Conservation (phyloP, 2,113 vertebrate species). For the Chionodraco myersi region DNA sequence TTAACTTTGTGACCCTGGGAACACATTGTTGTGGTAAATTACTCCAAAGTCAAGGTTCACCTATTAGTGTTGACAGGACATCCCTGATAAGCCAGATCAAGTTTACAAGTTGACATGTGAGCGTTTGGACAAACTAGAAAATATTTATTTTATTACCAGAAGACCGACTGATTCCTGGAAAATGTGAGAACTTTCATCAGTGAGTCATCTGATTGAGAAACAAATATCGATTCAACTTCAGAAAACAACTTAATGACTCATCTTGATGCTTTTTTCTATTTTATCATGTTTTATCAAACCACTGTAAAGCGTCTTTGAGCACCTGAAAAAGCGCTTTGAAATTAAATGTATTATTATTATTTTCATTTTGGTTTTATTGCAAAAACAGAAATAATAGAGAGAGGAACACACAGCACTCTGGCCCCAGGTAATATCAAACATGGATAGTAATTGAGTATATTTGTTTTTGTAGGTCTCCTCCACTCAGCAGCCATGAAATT, state of each 20-base stretch:
- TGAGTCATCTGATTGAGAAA: constrained; percentile 34
- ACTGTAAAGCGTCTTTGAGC: no score
- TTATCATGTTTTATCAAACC: no score
- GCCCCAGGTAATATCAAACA: not conserved
- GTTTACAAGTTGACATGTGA: not conserved
- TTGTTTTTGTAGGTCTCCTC: constrained; percentile 47
- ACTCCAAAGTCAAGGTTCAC: constrained; percentile 6
- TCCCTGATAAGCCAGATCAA: constrained; percentile 3
- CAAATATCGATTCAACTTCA: not conserved
- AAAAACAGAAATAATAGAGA: not conserved
- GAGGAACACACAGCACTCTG: not conserved
- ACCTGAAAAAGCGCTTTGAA: no score
- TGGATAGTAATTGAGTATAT: not conserved
- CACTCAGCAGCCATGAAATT: constrained; percentile 79
- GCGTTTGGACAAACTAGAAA: not conserved
- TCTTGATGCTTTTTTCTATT: no score
- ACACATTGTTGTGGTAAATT: not conserved
- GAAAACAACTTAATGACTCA: not conserved
- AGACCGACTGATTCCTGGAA: constrained; percentile 2
- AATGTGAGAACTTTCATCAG: not conserved
- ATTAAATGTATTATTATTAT: no score
- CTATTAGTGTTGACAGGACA: not conserved
- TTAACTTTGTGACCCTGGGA: not conserved
- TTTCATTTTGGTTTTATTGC: not conserved
- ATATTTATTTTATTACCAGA: constrained; percentile 24